Evolutionary conservation across 2,113 vertebrate genomes (phyloP), one percentile per base, ranked within the genome.

Genomic region (Saguinus midas): DNA sequence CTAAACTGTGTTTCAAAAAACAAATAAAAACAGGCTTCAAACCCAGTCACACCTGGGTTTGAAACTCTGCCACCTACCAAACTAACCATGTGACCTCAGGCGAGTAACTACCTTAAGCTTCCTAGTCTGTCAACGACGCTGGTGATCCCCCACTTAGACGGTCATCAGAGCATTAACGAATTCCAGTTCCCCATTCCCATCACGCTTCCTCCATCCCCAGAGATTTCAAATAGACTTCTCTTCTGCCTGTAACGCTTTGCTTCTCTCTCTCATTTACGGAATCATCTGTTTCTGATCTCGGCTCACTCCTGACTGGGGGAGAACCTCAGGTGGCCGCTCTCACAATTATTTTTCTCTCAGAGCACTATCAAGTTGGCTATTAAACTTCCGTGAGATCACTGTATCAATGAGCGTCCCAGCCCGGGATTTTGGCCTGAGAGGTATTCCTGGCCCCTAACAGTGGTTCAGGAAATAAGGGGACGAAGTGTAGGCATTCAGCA

Each of bases 51-150:
- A 86, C 17, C 40, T 37, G 58, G 37, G 79, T 82, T 55, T 87
- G 64, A 94, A 96, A 88, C 37, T 37, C 72, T 48, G 16, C 40
- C 58, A 58, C 43, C 90, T 48, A 64, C 61, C 61, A 32, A 64
- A 35, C 61, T 81, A 92, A 90, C 57, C 13, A 14, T 1, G 50
- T 89, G 48, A 97, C 82, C 45, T 79, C 37, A 84, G 50, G 25
- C 84, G 85, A 90, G 80, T 45, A 37, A 89, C 87, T 91, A 66
- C 87, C 61, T 81, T 86, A 35, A 40, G 50, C 32, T 90, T 93
- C 35, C 81, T 25, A 66, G 55, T 57, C 78, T 90, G 80, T 45
- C 43, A 90, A 29, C 1, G 50, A 27, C 12, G 11, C 27, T 73
- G 32, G 75, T n/a, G 73, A 75, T 45, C 40, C 70, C 35, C 52